Evolutionary conservation across 2,797 vertebrate species (phyloP).

Genomic region (Allobates femoralis): DNA sequence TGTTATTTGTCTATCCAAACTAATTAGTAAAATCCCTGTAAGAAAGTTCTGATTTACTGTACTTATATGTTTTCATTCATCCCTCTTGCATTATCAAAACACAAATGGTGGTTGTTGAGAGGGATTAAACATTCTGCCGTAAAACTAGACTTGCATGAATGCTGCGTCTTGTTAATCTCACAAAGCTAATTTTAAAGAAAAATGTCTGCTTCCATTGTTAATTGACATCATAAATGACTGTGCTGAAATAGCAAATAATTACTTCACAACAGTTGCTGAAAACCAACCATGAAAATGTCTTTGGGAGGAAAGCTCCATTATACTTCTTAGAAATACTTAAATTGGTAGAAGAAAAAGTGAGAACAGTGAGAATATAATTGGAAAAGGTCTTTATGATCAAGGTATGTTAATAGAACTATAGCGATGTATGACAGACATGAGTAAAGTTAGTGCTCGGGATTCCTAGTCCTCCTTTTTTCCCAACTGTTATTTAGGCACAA

Average conservation of each 20-base stretch:
- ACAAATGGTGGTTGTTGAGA: conserved; percentile 60
- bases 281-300: conserved; percentile 44
- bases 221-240: conserved; percentile 64
- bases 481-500: not conserved
- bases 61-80: conserved; percentile 65
- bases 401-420: not conserved
- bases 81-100: conserved; percentile 64
- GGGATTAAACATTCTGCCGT: conserved; percentile 58
- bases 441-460: not conserved
- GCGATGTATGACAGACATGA: not conserved
- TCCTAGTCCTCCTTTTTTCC: not conserved
- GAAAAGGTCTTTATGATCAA: conserved; percentile 8
- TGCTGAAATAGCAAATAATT: conserved; percentile 63
- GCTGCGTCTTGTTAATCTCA: conserved; percentile 58
- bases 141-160: conserved; percentile 63
- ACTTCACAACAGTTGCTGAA: conserved; percentile 58
- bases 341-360: conserved; percentile 30
- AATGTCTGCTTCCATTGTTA: conserved; percentile 62
- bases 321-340: conserved; percentile 35
- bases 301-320: conserved; percentile 32
- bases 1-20: conserved; percentile 64
- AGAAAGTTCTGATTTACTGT: conserved; percentile 64
- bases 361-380: conserved; percentile 12
- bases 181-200: conserved; percentile 64
- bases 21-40: conserved; percentile 63